Evolutionary conservation across 2,113 vertebrate species (phyloP).

Genomic region (Junco hyemalis): DNA sequence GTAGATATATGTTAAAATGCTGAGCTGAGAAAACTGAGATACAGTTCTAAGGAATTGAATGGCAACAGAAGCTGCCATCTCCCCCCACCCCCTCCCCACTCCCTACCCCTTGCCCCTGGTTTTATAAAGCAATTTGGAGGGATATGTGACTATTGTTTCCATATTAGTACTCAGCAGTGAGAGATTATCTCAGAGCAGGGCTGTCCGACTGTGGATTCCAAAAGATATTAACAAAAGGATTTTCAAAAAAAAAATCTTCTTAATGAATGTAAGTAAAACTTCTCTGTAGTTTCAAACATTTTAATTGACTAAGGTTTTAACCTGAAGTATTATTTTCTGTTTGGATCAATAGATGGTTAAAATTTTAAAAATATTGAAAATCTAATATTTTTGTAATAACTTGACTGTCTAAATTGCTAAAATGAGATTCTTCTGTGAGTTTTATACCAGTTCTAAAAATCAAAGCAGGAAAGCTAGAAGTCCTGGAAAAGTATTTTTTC

Average conservation of each 20-base stretch:
- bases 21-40: not conserved
- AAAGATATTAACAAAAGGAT: not conserved
- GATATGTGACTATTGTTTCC: not conserved
- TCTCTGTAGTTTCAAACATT: not conserved
- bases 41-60: not conserved
- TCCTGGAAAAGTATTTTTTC: not conserved
- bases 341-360: not conserved
- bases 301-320: not conserved
- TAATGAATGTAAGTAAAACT: not conserved
- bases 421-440: not conserved
- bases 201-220: not conserved
- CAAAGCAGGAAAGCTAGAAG: not conserved
- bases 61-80: not conserved
- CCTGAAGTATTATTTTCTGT: not conserved
- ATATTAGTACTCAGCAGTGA: not conserved
- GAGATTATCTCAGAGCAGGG: not conserved
- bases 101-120: fast-evolving
- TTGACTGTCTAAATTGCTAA: not conserved
- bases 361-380: not conserved
- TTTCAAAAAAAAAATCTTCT: not conserved
- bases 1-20: not conserved
- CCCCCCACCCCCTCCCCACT: not conserved
- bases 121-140: not conserved
- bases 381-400: not conserved
- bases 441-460: not conserved